phyloP scores from a whole-genome alignment of 2,888 invertebrate genomes.

The Sisyra nigra region DNA sequence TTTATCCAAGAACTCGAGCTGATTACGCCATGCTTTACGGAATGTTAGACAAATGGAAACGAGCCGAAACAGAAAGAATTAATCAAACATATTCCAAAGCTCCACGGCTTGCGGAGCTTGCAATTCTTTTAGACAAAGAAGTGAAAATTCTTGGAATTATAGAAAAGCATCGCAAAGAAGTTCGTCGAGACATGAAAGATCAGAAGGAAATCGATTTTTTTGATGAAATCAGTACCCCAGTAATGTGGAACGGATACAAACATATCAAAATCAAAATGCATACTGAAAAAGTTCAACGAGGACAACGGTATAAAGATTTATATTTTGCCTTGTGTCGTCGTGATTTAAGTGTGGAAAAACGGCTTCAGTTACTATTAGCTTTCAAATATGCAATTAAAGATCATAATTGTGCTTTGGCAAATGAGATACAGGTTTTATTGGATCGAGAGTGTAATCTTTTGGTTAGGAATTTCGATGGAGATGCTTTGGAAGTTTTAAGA shows the following conservation, averaged over 20 bases:
- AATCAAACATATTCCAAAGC: conserved; percentile 46
- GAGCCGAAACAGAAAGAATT: conserved; percentile 43
- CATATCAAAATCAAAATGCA: conserved; percentile 55
- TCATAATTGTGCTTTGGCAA: conserved; percentile 37
- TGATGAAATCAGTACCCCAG: conserved; percentile 50
- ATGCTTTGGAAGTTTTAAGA: conserved; percentile 44
- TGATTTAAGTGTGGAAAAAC: conserved; percentile 41
- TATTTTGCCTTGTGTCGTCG: conserved; percentile 48
- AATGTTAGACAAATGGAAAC: conserved; percentile 51
- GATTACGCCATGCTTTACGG: conserved; percentile 60
- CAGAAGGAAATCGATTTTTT: conserved; percentile 44
- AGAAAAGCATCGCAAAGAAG: conserved; percentile 45
- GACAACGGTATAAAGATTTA: conserved; percentile 54
- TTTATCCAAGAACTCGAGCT: conserved; percentile 50
- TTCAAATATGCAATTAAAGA: conserved; percentile 49
- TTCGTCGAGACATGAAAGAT: conserved; percentile 40
- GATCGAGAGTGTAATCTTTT: conserved; percentile 57
- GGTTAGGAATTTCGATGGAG: conserved; percentile 39
- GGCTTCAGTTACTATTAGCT: conserved; percentile 51
- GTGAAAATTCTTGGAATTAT: conserved; percentile 50
- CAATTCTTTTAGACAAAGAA: conserved; percentile 54
- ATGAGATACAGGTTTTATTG: conserved; percentile 43
- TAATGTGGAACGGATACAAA: conserved; percentile 60
- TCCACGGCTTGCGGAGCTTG: conserved; percentile 52
- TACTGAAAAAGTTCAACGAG: conserved; percentile 63